phyloP scores from a whole-genome alignment of 2,888 invertebrate genomes.

The Euplagia quadripunctaria region DNA sequence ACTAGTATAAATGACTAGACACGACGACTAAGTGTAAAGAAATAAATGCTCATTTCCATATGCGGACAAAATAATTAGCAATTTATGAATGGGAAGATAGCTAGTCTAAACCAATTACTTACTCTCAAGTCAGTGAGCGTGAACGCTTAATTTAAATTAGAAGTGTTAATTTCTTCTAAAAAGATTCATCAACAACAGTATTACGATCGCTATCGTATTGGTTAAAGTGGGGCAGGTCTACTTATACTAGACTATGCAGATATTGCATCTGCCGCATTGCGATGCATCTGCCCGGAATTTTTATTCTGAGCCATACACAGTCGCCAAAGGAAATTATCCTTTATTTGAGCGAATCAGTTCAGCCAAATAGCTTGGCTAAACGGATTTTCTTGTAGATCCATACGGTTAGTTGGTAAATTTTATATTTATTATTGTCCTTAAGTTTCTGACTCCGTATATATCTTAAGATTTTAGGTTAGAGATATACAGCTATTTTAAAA shows the following conservation, averaged over 20 bases:
- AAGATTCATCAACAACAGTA: conserved; percentile 13
- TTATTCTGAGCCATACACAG: conserved; percentile 4
- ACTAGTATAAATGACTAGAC: no score
- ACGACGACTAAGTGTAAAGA: no score
- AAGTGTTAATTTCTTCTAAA: conserved; percentile 11
- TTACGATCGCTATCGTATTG: conserved; percentile 8
- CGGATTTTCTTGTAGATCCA: neutral
- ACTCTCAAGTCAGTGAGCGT: neutral
- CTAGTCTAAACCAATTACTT: neutral
- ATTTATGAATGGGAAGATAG: neutral
- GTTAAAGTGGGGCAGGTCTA: conserved; percentile 22
- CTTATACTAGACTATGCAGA: conserved; percentile 10
- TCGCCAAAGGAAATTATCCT: conserved; percentile 12
- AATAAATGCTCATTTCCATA: no score
- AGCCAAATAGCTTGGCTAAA: neutral
- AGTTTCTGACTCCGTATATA: no score
- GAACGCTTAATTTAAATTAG: neutral
- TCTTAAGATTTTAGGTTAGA: no score
- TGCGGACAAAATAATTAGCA: no score
- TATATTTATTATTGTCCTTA: neutral
- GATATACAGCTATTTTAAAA: no score
- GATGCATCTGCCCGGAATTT: conserved; percentile 19
- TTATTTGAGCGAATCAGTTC: conserved; percentile 10
- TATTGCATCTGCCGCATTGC: conserved; percentile 19
- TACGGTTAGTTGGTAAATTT: neutral